phyloP scores from a whole-genome alignment of 1,140 invertebrate species.

The Eumeta japonica region DNA sequence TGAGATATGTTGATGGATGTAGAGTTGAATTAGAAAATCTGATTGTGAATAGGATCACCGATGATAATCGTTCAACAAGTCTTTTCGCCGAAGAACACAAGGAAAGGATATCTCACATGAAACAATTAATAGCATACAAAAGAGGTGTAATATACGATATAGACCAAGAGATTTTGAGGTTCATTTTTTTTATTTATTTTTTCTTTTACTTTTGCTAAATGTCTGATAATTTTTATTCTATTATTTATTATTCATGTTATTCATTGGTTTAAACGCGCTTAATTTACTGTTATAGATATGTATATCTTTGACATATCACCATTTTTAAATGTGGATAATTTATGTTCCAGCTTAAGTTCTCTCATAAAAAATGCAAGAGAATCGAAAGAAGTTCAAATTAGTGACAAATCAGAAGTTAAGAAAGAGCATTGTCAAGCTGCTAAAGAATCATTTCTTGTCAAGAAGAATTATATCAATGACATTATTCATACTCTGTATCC shows the following conservation, averaged over 20 bases:
- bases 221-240: too few species aligned
- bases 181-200: slow-evolving; percentile 9
- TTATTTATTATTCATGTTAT: too few species aligned
- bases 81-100: slow-evolving; percentile 36
- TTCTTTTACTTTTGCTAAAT: too few species aligned
- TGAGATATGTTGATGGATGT: slow-evolving; percentile 30
- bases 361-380: slow-evolving; percentile 28
- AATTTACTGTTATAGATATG: too few species aligned
- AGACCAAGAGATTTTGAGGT: slow-evolving; percentile 41
- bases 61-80: slow-evolving; percentile 34
- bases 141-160: slow-evolving; percentile 32
- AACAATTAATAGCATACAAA: slow-evolving; percentile 39
- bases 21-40: slow-evolving; percentile 29
- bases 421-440: slow-evolving; percentile 33
- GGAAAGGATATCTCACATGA: slow-evolving; percentile 30
- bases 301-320: too few species aligned
- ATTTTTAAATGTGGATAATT: too few species aligned
- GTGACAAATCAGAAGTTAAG: slow-evolving; percentile 17
- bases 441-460: slow-evolving; percentile 28
- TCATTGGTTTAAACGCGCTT: too few species aligned
- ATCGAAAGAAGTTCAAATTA: slow-evolving; percentile 20
- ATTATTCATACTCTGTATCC: slow-evolving; percentile 39
- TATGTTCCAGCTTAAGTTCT: slow-evolving; percentile 25
- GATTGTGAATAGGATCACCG: slow-evolving; percentile 22
- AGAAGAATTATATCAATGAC: slow-evolving; percentile 37